A percentile compares a stretch with the other conserved stretches of the same genome.
Conservation (phyloP, 1,140 invertebrate genomes). For the Dufourea novaeangliae region DNA sequence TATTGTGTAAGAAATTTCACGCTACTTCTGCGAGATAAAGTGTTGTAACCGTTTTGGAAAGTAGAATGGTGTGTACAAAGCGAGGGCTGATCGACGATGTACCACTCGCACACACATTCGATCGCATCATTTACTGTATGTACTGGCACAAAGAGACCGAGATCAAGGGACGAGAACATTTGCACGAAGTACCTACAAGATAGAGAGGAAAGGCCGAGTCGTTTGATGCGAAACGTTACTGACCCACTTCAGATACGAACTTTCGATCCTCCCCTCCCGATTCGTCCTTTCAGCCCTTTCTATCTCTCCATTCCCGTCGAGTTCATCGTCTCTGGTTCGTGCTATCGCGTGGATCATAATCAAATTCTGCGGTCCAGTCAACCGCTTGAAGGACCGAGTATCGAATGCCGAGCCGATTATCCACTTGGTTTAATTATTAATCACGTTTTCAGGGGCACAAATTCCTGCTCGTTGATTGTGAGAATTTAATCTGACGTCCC, state of each 20-base stretch:
- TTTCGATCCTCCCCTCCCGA: slow-evolving; percentile 54
- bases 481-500: background rate
- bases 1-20: background rate
- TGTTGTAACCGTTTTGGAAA: background rate
- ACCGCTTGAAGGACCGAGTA: background rate
- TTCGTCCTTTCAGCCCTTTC: slow-evolving; percentile 17
- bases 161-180: slow-evolving; percentile 57
- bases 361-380: slow-evolving; percentile 1
- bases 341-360: slow-evolving; percentile 24
- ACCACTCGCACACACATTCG: slow-evolving; percentile 59
- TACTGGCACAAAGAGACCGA: slow-evolving; percentile 29
- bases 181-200: slow-evolving; percentile 36
- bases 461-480: background rate
- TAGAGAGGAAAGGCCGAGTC: slow-evolving; percentile 42
- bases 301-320: background rate
- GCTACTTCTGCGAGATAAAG: background rate
- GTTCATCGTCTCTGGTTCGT: background rate
- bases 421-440: slow-evolving; percentile 2
- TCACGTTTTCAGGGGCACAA: too few relatives aligned
- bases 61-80: slow-evolving; percentile 27
- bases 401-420: background rate
- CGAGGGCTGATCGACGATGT: slow-evolving; percentile 44
- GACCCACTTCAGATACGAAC: slow-evolving; percentile 54
- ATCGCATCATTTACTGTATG: slow-evolving; percentile 32
- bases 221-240: slow-evolving; percentile 49